phyloP scores from a whole-genome alignment of 1,140 invertebrate species.

The Anastatus disparis region DNA sequence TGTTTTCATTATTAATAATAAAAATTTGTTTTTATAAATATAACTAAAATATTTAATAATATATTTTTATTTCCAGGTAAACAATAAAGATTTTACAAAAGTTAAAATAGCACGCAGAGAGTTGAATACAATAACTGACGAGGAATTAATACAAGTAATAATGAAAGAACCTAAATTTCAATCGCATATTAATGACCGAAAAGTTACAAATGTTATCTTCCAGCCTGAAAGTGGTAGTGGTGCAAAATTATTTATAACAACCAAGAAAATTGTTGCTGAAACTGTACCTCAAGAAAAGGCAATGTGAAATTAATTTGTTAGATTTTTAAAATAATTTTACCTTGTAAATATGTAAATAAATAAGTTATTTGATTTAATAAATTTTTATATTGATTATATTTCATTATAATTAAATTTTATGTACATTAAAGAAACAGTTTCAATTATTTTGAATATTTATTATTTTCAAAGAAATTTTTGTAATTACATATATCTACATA shows the following conservation, averaged over 20 bases:
- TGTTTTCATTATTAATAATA: too few species aligned
- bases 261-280: constrained; percentile 38
- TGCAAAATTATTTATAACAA: constrained; percentile 47
- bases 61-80: constrained; percentile 64
- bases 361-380: too few species aligned
- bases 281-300: too few species aligned
- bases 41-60: too few species aligned
- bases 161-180: constrained; percentile 53
- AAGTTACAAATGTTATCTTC: constrained; percentile 46
- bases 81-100: constrained; percentile 66
- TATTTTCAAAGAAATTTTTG: too few species aligned
- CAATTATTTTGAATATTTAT: too few species aligned
- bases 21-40: too few species aligned
- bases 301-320: constrained; percentile 31
- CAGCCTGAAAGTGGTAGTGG: constrained; percentile 47
- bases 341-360: too few species aligned
- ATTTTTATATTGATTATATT: too few species aligned
- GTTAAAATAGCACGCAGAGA: constrained; percentile 67
- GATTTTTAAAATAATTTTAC: neutral
- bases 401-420: too few species aligned
- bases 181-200: constrained; percentile 39
- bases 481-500: too few species aligned
- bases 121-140: constrained; percentile 67
- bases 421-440: too few species aligned
- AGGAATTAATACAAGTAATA: constrained; percentile 69